Evolutionary conservation across 2,797 vertebrate species (phyloP).

Genomic region (Amphiprion clarkii): DNA sequence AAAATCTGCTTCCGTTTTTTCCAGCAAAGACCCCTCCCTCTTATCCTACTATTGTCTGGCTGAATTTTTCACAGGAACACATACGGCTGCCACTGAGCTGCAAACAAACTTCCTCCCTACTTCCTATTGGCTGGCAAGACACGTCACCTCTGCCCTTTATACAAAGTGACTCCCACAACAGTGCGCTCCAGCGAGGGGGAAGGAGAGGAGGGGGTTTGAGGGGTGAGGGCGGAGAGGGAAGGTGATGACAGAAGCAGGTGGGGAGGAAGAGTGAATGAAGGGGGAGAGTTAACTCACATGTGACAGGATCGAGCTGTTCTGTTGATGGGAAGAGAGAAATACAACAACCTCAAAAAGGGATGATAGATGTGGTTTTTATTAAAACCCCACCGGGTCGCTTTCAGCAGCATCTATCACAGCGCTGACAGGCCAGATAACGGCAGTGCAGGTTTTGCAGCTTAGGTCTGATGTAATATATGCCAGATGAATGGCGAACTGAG

Average conservation of each 20-base stretch:
- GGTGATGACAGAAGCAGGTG: conserved; percentile 70
- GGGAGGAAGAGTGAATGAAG: conserved; percentile 69
- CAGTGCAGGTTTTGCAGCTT: conserved; percentile 29
- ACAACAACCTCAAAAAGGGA: conserved; percentile 77
- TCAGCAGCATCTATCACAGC: conserved; percentile 37
- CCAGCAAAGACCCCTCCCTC: conserved; percentile 20
- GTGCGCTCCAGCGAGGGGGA: conserved; percentile 50
- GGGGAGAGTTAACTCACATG: conserved; percentile 88
- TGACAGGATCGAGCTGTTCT: conserved; percentile 88
- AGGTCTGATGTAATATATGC: conserved; percentile 1
- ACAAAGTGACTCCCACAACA: conserved; percentile 68
- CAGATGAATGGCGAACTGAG: not conserved
- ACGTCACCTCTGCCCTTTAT: conserved; percentile 66
- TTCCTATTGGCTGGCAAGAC: conserved; percentile 68
- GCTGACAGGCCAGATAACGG: conserved; percentile 45
- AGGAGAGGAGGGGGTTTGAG: conserved; percentile 4
- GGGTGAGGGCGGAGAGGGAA: conserved; percentile 6
- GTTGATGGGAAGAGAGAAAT: conserved; percentile 85
- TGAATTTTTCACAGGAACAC: conserved; percentile 79
- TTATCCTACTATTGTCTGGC: conserved; percentile 79
- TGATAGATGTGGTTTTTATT: conserved; percentile 59
- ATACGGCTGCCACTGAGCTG: conserved; percentile 54
- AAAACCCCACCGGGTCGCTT: conserved; percentile 38
- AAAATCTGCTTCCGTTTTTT: conserved; percentile 10
- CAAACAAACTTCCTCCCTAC: conserved; percentile 68